Evolutionary conservation across 2,888 invertebrate species (phyloP), one percentile per base, ranked within the genome.

Genomic region (Aproaerema taeniolella): DNA sequence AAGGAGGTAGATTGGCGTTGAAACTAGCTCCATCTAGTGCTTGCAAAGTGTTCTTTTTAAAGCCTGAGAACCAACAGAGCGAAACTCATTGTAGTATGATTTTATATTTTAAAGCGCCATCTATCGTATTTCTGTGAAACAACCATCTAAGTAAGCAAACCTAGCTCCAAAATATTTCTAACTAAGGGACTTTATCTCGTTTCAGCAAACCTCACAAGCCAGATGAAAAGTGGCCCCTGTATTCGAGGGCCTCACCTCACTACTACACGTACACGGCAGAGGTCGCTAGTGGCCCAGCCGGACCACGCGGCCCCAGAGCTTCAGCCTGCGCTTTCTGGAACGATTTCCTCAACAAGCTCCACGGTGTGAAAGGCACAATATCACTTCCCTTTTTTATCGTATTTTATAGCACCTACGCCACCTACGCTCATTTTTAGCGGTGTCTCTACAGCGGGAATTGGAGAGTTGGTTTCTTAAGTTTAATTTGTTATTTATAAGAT

Each of bases 301-400:
- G 89, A 1, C 89, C 89, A 6, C 81, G 90, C 1, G 94, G 96
- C 42, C 93, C 95, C 8, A 86, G 97, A 64, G 91, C 96, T 57
- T 90, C 93, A 34, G 91, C 95, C 33, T 98, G 98, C 80, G 95
- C 96, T 39, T 98, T 98, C 82, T 98, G 98, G 98, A 96, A 96
- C 67, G 93, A 95, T 59, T 97, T 97, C 83, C 89, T 98, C 68
- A 97, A 97, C 47, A 92, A 94, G 75, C 91, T 98, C 55, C 89
- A 91, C 75, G 93, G 92, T 87, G 88, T 80, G 90, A 45, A 36
- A 36, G 17, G 31, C 31, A 46, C n/a, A n/a, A n/a, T n/a, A n/a
- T n/a, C n/a, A n/a, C n/a, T n/a, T n/a, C n/a, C n/a, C n/a, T 36
- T 12, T 40, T 31, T 31, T 4, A 5, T 31, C 7, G 20, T 20